phyloP scores from a whole-genome alignment of 2,797 vertebrate genomes.

The Paratrypauchen microcephalus region DNA sequence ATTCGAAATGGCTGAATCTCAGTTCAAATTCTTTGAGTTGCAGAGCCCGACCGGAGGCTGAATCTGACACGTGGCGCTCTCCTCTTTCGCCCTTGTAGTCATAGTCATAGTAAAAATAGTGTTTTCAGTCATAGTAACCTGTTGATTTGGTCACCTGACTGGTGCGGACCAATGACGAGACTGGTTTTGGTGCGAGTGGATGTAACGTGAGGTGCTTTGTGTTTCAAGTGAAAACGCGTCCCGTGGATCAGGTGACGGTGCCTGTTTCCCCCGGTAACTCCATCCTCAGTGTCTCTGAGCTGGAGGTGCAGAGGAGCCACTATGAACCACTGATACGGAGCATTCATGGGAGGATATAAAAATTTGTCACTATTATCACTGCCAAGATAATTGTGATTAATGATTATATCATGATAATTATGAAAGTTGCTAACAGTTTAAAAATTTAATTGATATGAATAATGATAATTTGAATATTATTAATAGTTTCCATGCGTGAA shows the following conservation, averaged over 20 bases:
- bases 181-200: background rate
- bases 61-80: background rate
- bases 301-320: constrained; percentile 18
- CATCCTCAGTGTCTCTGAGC: background rate
- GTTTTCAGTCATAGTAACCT: constrained; percentile 3
- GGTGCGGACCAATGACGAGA: background rate
- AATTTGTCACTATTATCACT: too few species aligned
- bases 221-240: constrained; percentile 6
- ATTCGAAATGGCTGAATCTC: too few species aligned
- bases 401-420: too few species aligned
- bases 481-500: too few species aligned
- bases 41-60: background rate
- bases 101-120: background rate
- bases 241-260: background rate
- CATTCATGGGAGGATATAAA: background rate
- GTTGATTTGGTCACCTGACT: background rate
- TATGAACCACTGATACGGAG: too few species aligned
- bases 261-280: background rate
- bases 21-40: too few species aligned
- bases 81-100: background rate
- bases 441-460: too few species aligned
- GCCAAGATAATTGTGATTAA: too few species aligned
- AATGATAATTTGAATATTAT: too few species aligned
- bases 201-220: background rate
- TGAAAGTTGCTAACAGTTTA: too few species aligned